Base-by-base conservation (phyloP, 2,797 vertebrate genomes). In the Phyllotis vaccarum region DNA sequence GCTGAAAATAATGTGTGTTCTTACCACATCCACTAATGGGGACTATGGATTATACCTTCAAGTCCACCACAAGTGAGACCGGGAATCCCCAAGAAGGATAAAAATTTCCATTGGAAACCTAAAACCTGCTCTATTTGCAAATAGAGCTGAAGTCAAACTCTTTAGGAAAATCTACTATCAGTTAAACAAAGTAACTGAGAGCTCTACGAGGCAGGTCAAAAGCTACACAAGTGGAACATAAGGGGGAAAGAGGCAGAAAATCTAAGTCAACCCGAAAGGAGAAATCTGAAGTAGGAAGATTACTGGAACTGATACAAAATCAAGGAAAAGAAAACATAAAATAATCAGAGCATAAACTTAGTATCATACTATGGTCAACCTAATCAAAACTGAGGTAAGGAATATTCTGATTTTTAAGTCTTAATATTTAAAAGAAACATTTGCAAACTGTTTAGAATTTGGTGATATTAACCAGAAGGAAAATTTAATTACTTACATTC, bases 401-500 rank as follows among this genome's bases (percentile, higher is more conserved):
- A 2, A 9, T 96, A 40, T 86, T 91, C 76, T 14, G 16, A 46
- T 37, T 87, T 93, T 95, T 87, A 93, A 78, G 40, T 90, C 21
- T 72, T 92, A 54, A 21, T 83, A 94, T 86, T 94, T 74, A 81
- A 93, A 95, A 74, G 19, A 90, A 92, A 54, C 29, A 91, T 75
- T n/a, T 93, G 81, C 0, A 93, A 86, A 85, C 58, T 83, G 85
- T 40, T 87, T 83, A 90, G 82, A 64, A 46, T 72, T 90, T 76
- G 86, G 72, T 46, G 87, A 75, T 37, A 87, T n/a, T 91, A 82
- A 89, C 62, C 31, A 93, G 54, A 86, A 92, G 82, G 40, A 75
- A 85, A n/a, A 12, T 49, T 89, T 88, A 96, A 72, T 92, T 97
- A 99, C 99, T 99, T 99, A 99, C 99, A 99, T 99, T 98, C 99